phyloP scores from a whole-genome alignment of 1,140 invertebrate genomes.

The Penaeus indicus region DNA sequence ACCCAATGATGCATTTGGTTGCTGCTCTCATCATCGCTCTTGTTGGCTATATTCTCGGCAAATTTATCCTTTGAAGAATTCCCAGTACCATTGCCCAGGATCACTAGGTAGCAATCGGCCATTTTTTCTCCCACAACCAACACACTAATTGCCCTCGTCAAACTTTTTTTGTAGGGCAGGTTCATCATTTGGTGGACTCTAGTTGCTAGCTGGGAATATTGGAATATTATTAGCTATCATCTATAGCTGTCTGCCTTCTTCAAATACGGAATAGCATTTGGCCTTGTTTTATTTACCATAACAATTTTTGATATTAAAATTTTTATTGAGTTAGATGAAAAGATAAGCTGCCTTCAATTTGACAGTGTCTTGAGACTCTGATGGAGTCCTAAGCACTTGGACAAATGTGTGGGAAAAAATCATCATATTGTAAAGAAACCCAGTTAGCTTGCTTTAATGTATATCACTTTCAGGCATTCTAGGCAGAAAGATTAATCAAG shows the following conservation, averaged over 20 bases:
- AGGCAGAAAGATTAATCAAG: conserved; percentile 3
- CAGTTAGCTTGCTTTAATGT: conserved; percentile 56
- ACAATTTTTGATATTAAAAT: too few species aligned
- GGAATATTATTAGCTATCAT: conserved; percentile 35
- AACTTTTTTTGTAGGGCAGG: neutral
- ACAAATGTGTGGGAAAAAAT: conserved; percentile 16
- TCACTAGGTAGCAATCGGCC: conserved; percentile 50
- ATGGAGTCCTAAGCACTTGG: neutral
- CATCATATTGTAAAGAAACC: conserved; percentile 31
- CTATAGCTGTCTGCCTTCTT: conserved; percentile 41
- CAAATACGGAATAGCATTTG: conserved; percentile 27
- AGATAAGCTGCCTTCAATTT: conserved; percentile 11
- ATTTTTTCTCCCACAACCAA: conserved; percentile 44
- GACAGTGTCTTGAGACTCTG: too few species aligned
- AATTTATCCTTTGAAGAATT: conserved; percentile 71
- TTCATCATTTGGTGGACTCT: conserved; percentile 31
- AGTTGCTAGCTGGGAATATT: conserved; percentile 44
- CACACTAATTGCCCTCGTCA: neutral
- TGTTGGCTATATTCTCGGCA: conserved; percentile 72
- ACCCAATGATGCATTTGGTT: conserved; percentile 70
- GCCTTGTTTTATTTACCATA: conserved; percentile 7
- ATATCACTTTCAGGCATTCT: conserved; percentile 22
- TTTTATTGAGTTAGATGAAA: too few species aligned
- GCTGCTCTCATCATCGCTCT: conserved; percentile 70
- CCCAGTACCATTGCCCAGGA: conserved; percentile 32